Evolutionary conservation across 2,888 invertebrate species (phyloP).

Genomic region (Phyllotreta cruciferae): DNA sequence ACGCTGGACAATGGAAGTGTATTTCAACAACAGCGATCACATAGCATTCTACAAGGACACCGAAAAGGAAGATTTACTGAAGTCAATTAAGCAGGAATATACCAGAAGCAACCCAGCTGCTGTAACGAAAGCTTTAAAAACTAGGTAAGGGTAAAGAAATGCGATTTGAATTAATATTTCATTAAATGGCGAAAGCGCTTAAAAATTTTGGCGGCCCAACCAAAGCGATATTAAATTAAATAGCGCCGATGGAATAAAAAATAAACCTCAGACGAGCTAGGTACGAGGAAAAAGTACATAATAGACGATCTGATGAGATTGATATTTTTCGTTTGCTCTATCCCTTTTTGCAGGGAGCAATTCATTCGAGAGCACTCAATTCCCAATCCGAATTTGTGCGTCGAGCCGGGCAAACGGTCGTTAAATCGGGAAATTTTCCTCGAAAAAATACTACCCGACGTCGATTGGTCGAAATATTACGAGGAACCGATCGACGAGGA

Average conservation of each 20-base stretch:
- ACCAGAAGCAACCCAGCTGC: conserved; percentile 45
- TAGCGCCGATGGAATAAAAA: no score
- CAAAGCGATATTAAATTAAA: no score
- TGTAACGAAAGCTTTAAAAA: conserved; percentile 43
- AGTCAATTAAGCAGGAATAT: conserved; percentile 49
- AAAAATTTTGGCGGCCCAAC: no score
- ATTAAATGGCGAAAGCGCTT: no score
- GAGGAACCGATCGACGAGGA: conserved; percentile 9
- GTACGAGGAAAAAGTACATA: no score
- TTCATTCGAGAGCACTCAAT: conserved; percentile 26
- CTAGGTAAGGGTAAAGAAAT: conserved; percentile 43
- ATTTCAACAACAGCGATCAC: conserved; percentile 40
- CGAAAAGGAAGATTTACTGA: conserved; percentile 45
- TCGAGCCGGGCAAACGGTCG: conserved; percentile 15
- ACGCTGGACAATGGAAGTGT: conserved; percentile 47
- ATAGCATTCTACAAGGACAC: conserved; percentile 43
- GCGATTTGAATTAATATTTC: no score
- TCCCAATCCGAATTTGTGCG: conserved; percentile 23
- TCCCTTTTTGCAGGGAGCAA: conserved; percentile 23
- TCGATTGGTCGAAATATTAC: conserved; percentile 26
- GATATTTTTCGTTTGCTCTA: no score
- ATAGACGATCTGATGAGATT: no score
- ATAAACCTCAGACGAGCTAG: no score
- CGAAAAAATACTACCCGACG: conserved; percentile 25
- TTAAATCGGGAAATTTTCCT: conserved; percentile 29